Evolutionary conservation across 2,113 vertebrate species (phyloP).

Genomic region (Alligator sinensis): DNA sequence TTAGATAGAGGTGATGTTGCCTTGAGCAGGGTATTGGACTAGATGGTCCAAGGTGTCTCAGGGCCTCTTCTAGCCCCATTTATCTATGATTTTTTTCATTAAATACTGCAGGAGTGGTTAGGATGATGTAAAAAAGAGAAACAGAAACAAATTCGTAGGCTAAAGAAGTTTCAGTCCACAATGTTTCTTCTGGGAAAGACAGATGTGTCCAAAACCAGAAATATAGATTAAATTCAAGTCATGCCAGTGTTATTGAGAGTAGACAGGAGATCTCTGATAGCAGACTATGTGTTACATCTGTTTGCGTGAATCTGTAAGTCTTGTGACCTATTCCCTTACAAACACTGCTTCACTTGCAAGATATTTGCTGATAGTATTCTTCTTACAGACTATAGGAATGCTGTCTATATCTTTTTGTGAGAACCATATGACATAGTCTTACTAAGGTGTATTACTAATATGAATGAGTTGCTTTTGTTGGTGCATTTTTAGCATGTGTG

Average conservation of each 20-base stretch:
- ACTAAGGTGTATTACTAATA: not conserved
- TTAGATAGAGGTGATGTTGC: too few species aligned
- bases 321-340: not conserved
- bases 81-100: not conserved
- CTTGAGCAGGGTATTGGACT: too few species aligned
- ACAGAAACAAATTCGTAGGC: not conserved
- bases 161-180: not conserved
- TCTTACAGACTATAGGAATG: not conserved
- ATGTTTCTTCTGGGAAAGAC: not conserved
- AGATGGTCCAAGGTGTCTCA: too few species aligned
- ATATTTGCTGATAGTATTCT: not conserved
- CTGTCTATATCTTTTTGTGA: not conserved
- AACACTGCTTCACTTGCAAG: not conserved
- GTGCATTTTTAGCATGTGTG: not conserved
- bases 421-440: not conserved
- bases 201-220: not conserved
- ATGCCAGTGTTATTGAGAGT: not conserved
- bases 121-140: not conserved
- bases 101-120: not conserved
- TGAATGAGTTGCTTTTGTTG: not conserved
- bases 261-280: not conserved
- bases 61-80: too few species aligned
- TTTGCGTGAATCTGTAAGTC: not conserved
- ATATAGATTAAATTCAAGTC: not conserved
- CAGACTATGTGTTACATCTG: not conserved